A percentile compares a stretch with the other conserved stretches of the same genome.
These are phyloP conservation scores for Diplolepis rosae DNA, from an alignment of 2,888 invertebrate species.

Conservation along the genomic window DNA sequence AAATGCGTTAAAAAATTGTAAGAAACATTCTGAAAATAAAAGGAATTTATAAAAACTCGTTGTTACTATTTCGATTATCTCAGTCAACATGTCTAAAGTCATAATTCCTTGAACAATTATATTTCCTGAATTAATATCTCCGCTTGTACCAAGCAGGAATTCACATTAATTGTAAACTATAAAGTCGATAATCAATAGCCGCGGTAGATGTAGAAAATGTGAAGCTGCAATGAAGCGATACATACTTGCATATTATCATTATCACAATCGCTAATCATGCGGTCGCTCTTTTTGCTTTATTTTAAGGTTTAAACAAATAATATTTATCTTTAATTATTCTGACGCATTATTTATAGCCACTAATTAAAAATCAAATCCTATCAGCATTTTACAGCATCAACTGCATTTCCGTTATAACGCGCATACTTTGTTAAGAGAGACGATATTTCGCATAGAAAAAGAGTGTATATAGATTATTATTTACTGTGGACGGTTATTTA, in stretches of 20 bases:
- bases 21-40: background rate
- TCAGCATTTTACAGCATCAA: too few species aligned
- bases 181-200: too few species aligned
- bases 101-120: too few species aligned
- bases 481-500: background rate
- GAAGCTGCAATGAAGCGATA: too few species aligned
- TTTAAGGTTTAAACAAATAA: slow-evolving; percentile 4
- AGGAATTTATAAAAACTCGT: background rate
- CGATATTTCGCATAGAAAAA: background rate
- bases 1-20: too few species aligned
- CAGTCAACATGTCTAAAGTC: too few species aligned
- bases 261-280: background rate
- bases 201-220: too few species aligned
- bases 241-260: slow-evolving; percentile 4
- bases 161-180: too few species aligned
- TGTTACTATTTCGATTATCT: background rate
- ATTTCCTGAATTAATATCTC: too few species aligned
- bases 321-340: slow-evolving; percentile 18
- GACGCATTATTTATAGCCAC: slow-evolving; percentile 1
- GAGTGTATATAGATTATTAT: background rate
- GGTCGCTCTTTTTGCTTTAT: background rate
- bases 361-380: slow-evolving; percentile 15
- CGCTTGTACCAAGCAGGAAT: too few species aligned
- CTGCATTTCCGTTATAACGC: background rate
- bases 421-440: background rate